Evolutionary conservation across 2,888 invertebrate genomes (phyloP).

Genomic region (Chironomus tentans): DNA sequence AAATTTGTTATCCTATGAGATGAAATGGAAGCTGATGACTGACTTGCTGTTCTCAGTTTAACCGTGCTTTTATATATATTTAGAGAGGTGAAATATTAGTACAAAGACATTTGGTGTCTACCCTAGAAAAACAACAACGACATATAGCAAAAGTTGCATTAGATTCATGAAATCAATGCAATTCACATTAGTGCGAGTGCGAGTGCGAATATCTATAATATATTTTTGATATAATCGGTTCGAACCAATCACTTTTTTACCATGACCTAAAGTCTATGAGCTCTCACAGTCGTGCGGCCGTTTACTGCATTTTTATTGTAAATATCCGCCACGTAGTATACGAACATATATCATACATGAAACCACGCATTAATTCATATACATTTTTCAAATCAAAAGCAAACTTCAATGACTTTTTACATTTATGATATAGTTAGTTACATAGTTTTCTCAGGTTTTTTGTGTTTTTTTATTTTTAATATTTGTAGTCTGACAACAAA

Average conservation of each 20-base stretch:
- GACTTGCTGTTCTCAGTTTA: background rate
- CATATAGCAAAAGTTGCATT: background rate
- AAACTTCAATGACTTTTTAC: background rate
- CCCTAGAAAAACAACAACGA: background rate
- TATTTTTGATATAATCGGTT: background rate
- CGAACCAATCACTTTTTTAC: constrained; percentile 24
- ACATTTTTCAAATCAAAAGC: background rate
- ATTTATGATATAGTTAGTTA: background rate
- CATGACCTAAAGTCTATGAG: constrained; percentile 20
- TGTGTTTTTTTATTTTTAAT: no score
- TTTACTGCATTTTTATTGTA: background rate
- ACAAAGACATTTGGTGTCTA: background rate
- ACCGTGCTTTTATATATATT: constrained; percentile 11
- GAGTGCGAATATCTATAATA: no score
- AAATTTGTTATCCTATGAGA: constrained; percentile 11
- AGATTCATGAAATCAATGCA: background rate
- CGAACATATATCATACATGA: no score
- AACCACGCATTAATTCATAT: background rate
- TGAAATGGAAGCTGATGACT: constrained; percentile 15
- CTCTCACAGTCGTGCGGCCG: background rate
- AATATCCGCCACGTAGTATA: background rate
- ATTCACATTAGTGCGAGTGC: no score
- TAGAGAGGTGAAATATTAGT: background rate
- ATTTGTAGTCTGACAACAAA: background rate
- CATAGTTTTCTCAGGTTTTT: background rate